Conservation (phyloP, 2,797 vertebrate species). For the Amazona ochrocephala region DNA sequence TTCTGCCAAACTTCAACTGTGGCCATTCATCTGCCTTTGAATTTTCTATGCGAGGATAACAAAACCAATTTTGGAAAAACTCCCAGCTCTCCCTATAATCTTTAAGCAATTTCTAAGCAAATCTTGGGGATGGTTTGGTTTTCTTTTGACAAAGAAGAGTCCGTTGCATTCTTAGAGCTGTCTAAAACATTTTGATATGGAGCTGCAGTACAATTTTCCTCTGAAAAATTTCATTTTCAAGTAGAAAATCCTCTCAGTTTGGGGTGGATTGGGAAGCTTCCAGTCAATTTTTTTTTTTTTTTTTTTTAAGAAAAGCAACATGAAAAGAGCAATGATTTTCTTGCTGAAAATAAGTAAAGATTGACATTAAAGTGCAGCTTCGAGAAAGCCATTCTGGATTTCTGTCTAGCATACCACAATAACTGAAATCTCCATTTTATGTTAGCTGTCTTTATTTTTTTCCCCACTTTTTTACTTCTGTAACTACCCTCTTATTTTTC, state of each 20-base stretch:
- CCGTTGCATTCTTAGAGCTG: neutral
- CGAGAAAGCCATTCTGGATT: neutral
- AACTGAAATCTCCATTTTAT: neutral
- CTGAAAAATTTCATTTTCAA: neutral
- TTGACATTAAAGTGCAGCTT: neutral
- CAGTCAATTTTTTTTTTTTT: neutral
- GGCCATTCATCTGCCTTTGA: neutral
- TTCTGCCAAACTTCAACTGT: neutral
- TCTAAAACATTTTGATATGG: neutral
- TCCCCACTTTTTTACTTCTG: neutral
- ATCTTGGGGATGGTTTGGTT: neutral
- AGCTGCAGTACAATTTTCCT: neutral
- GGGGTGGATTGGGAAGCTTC: neutral
- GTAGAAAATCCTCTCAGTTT: neutral
- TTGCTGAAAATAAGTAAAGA: neutral
- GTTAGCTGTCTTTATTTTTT: neutral
- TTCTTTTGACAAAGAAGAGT: neutral
- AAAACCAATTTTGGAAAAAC: neutral
- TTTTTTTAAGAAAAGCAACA: neutral
- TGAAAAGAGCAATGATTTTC: neutral
- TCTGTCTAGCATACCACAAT: neutral
- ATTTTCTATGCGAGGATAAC: neutral
- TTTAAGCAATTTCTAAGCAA: neutral
- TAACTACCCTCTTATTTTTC: neutral
- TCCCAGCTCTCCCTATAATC: neutral